Base-by-base conservation (phyloP, 2,797 vertebrate species). In the Enteromius trimaculatus region DNA sequence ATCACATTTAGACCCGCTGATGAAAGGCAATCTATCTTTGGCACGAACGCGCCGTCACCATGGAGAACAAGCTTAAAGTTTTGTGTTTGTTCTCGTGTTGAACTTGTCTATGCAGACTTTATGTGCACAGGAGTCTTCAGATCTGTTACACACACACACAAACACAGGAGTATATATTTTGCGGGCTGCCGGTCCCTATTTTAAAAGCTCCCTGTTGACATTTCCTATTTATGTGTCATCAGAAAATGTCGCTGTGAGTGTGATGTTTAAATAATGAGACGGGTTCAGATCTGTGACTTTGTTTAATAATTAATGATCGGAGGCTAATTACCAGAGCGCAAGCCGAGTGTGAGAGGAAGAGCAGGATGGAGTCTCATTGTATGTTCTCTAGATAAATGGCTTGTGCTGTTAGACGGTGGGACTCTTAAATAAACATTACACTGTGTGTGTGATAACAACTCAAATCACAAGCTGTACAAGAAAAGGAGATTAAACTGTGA, bases 191-290 rank as follows among this genome's bases (percentile, higher is more conserved):
- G 3, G 34, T 60, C 62, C 29, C 10, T 80, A 51, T 70, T 81
- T 74, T 23, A 75, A 74, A 34, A 86, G 66, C 80, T 58, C 66
- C 68, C 79, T 68, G 77, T 70, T 86, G 84, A 62, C 74, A 62
- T 79, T 88, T 68, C 39, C 64, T 76, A 76, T 87, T 68, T 84
- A 51, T 78, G 79, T 71, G 76, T 81, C 88, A 81, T 88, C 85
- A 88, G 70, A 90, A 85, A 81, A 75, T 71, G 66, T 66, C 74
- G 60, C 42, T 8, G 82, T 44, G 82, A 80, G 77, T 78, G 37
- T 85, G 77, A 89, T 86, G 84, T 82, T 87, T 87, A 87, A 85
- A 86, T 86, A 85, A 89, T 84, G 80, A 87, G 83, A 80, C 70
- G 71, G 64, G 82, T 86, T 89, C 83, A 82, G 85, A 80, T 84